Evolutionary conservation across 2,113 vertebrate genomes (phyloP).

Genomic region (Oenanthe melanoleuca): DNA sequence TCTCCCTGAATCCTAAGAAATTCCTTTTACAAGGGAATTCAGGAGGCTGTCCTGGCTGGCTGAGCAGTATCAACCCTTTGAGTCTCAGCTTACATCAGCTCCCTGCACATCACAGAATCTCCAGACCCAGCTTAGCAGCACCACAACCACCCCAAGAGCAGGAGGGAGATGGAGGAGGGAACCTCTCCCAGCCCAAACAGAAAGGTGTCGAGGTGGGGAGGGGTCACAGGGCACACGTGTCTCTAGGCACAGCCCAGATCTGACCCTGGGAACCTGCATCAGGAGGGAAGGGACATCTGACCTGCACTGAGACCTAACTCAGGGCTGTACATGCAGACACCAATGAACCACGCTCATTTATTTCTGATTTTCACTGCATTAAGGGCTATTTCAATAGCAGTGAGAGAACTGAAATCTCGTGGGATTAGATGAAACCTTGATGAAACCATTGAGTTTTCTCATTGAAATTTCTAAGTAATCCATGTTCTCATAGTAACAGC

Average conservation of each 20-base stretch:
- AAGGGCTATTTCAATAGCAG: not conserved
- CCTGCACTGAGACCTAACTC: not conserved
- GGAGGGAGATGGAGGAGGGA: not conserved
- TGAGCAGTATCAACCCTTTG: not conserved
- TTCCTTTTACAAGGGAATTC: conserved; percentile 58
- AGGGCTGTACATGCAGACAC: not conserved
- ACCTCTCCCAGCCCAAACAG: not conserved
- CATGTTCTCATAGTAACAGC: conserved; percentile 65
- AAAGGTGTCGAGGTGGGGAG: not conserved
- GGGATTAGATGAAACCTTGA: not conserved
- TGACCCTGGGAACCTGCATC: not conserved
- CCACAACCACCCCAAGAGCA: not conserved
- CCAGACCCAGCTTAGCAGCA: not conserved
- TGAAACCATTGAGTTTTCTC: conserved; percentile 66
- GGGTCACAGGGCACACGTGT: not conserved
- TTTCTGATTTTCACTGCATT: conserved; percentile 29
- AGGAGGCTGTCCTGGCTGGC: not conserved
- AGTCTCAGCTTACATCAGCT: not conserved
- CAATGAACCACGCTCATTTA: not conserved
- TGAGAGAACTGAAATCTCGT: not conserved
- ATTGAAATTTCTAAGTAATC: conserved; percentile 61
- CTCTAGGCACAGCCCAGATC: not conserved
- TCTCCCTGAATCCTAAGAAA: conserved; percentile 37
- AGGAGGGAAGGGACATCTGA: not conserved
- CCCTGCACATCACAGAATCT: not conserved